phyloP scores from a whole-genome alignment of 2,797 vertebrate genomes.

The Odontamblyopus rebecca region DNA sequence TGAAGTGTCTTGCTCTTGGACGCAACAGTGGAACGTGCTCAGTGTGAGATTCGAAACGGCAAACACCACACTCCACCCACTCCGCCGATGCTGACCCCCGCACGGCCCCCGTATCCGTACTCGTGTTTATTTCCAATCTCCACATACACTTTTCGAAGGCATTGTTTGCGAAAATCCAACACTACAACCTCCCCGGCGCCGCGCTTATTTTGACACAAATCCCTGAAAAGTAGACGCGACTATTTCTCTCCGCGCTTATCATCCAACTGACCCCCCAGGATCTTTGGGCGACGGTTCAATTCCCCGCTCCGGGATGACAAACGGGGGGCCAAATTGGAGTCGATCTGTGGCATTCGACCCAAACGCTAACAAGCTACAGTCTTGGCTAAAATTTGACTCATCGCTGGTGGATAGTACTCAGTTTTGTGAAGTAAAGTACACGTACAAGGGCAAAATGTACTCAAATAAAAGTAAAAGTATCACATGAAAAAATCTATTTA shows the following conservation, averaged over 20 bases:
- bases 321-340: conserved; percentile 15
- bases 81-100: not conserved
- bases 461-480: no score
- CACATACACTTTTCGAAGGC: no score
- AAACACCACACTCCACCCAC: not conserved
- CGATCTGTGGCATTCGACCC: conserved; percentile 43
- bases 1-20: not conserved
- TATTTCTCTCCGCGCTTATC: conserved; percentile 34
- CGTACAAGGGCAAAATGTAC: no score
- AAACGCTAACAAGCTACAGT: conserved; percentile 54
- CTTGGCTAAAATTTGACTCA: conserved; percentile 41
- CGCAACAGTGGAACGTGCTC: not conserved
- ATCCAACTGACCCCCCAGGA: conserved; percentile 44
- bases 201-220: conserved; percentile 18
- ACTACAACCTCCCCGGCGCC: not conserved
- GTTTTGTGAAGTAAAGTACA: no score
- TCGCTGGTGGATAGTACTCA: not conserved
- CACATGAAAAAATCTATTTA: no score
- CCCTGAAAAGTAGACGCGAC: conserved; percentile 21
- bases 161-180: not conserved
- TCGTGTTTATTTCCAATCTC: no score
- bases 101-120: no score
- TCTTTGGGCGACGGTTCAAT: conserved; percentile 17
- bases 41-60: not conserved
- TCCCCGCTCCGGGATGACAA: conserved; percentile 8